phyloP scores from a whole-genome alignment of 2,888 invertebrate genomes.

The Julus scanicus region DNA sequence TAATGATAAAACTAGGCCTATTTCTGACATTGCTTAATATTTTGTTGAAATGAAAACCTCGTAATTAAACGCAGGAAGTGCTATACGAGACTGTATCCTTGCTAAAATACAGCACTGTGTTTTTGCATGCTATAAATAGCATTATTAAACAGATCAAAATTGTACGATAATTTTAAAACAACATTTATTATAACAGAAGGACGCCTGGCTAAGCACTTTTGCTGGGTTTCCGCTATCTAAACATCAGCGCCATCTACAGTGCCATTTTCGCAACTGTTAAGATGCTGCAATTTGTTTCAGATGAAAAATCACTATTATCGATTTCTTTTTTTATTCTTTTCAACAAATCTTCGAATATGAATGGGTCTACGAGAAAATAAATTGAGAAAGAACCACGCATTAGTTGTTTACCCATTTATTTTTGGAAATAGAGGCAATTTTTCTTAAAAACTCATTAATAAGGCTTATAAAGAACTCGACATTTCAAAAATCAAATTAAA shows the following conservation, averaged over 20 bases:
- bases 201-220: too few species aligned
- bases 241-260: too few species aligned
- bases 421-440: background rate
- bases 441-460: background rate
- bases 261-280: too few species aligned
- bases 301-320: too few species aligned
- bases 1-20: background rate
- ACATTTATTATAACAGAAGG: too few species aligned
- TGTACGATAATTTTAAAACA: too few species aligned
- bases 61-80: background rate
- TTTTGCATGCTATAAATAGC: too few species aligned
- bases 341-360: too few species aligned
- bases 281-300: too few species aligned
- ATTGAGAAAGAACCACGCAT: background rate
- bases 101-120: background rate
- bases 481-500: background rate
- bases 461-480: background rate
- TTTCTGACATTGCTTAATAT: background rate
- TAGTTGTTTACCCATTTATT: background rate
- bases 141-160: too few species aligned
- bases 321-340: too few species aligned
- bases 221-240: too few species aligned
- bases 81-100: background rate
- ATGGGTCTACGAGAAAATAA: background rate
- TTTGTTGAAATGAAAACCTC: background rate